These are phyloP conservation scores for Sitta carolinensis DNA, from an alignment of 2,797 vertebrate species.

Conservation along the genomic window DNA sequence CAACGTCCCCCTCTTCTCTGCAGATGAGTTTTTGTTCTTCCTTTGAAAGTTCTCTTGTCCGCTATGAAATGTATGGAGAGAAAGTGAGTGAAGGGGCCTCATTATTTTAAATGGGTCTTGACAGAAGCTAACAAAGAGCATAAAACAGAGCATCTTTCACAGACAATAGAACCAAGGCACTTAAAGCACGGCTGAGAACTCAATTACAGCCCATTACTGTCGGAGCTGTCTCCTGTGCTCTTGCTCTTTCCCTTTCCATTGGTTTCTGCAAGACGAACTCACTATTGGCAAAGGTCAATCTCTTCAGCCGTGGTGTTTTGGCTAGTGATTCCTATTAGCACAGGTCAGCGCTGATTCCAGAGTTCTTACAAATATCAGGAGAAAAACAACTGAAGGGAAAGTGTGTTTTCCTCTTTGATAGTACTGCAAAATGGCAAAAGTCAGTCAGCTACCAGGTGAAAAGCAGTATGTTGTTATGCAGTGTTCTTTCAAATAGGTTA, in stretches of 20 bases:
- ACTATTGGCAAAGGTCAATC: conserved; percentile 15
- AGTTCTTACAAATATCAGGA: neutral
- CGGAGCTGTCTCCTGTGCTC: neutral
- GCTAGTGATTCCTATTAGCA: neutral
- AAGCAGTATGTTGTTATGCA: neutral
- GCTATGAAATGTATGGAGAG: conserved; percentile 1
- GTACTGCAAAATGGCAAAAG: neutral
- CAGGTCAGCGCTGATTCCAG: neutral
- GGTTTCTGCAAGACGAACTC: neutral
- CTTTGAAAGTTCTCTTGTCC: conserved; percentile 39
- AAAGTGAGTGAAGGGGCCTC: conserved; percentile 68
- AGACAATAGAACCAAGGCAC: conserved; percentile 67
- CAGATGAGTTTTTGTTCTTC: conserved; percentile 12
- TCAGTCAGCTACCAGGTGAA: neutral
- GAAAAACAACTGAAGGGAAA: neutral
- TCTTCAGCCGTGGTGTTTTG: neutral
- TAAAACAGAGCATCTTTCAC: conserved; percentile 76
- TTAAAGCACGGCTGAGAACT: conserved; percentile 75
- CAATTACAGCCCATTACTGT: conserved; percentile 74
- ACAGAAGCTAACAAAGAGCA: conserved; percentile 70
- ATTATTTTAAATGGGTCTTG: conserved; percentile 78
- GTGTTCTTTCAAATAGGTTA: neutral
- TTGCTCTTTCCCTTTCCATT: conserved; percentile 35
- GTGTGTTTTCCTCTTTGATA: neutral
- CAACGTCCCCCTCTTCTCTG: neutral